Evolutionary conservation across 2,888 invertebrate species (phyloP), one percentile per base, ranked within the genome.

Genomic region (Sepioteuthis lessoniana): DNA sequence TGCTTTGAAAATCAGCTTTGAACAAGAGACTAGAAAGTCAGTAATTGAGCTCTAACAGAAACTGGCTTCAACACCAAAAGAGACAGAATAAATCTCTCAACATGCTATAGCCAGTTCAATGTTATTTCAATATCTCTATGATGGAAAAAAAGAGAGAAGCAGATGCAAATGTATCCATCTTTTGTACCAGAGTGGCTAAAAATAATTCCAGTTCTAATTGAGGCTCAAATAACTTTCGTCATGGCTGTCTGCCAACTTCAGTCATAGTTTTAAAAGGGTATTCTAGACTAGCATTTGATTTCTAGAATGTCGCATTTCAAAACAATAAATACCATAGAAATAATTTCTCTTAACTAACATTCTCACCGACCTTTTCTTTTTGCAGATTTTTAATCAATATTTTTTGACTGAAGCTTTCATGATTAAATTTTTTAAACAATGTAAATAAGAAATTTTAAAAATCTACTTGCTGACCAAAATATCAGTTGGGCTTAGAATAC

Each of bases 151-250:
- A 76, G 76, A n/a, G n/a, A 76, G n/a, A n/a, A n/a, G 76, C 76
- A 76, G 76, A 76, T 76, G 76, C n/a, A 76, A 76, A 35, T 76
- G n/a, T 76, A 76, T n/a, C 76, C n/a, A 76, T 76, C n/a, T 76
- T 76, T 76, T 76, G 76, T n/a, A 76, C 10, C n/a, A 16, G 76
- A 35, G 16, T 76, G 35, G 76, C 76, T 35, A 76, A 76, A 76
- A 76, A 76, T 76, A 76, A 76, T 76, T n/a, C 7, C n/a, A n/a
- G 16, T 76, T 76, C 76, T 76, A 76, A 76, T 76, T 76, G 76
- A 76, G n/a, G 76, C 76, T 76, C n/a, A 76, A 76, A 76, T n/a
- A 76, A 76, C 76, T 76, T 76, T 76, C 8, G 16, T 76, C n/a
- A 76, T 76, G 76, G 76, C 76, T 10, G n/a, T 35, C n/a, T 76